Conservation (phyloP, 2,888 invertebrate species). For the Torymus texanus region DNA sequence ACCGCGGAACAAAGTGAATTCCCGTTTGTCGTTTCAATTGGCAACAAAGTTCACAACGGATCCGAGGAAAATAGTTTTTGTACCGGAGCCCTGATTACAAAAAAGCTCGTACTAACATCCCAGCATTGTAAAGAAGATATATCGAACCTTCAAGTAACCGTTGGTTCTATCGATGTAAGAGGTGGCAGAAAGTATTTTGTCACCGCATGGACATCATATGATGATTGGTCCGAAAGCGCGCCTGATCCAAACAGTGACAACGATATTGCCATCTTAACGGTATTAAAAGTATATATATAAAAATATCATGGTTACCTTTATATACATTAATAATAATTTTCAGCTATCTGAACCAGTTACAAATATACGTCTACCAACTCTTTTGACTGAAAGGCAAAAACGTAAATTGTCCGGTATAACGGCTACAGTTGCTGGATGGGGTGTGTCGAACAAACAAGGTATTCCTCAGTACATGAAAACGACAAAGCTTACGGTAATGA, state of each 20-base stretch:
- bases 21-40: slow-evolving; percentile 12
- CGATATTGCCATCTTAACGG: slow-evolving; percentile 22
- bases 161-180: slow-evolving; percentile 2
- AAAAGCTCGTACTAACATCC: slow-evolving; percentile 3
- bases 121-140: slow-evolving; percentile 3
- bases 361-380: neutral
- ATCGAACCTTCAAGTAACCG: neutral
- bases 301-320: too few relatives aligned
- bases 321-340: neutral
- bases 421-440: slow-evolving; percentile 7
- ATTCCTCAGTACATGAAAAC: neutral
- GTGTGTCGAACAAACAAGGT: neutral
- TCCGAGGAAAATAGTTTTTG: slow-evolving; percentile 13
- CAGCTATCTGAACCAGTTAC: neutral
- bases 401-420: neutral
- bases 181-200: neutral
- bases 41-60: neutral
- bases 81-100: slow-evolving; percentile 6
- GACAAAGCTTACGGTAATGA: neutral
- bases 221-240: neutral
- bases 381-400: neutral
- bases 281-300: neutral
- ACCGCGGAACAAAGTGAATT: neutral
- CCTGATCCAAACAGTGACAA: neutral
- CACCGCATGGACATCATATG: neutral